phyloP scores from a whole-genome alignment of 2,797 vertebrate genomes.

The Anabacerthia variegaticeps region DNA sequence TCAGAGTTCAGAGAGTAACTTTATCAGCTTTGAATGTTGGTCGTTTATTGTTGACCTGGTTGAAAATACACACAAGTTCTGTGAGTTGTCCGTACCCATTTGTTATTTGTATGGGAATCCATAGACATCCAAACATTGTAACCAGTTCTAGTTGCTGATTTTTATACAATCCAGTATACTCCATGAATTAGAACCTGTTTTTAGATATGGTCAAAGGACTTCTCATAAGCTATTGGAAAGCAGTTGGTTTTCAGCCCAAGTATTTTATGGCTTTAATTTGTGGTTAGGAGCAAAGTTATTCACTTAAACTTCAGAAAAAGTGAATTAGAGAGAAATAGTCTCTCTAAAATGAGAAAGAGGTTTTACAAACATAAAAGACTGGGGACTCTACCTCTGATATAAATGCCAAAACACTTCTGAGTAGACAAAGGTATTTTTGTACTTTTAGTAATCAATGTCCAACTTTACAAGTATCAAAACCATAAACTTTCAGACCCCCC shows the following conservation, averaged over 20 bases:
- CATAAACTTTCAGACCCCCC: background rate
- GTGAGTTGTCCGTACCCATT: background rate
- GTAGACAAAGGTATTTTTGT: background rate
- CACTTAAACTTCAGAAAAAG: background rate
- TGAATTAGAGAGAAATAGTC: background rate
- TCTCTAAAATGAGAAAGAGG: background rate
- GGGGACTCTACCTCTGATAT: background rate
- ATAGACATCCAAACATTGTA: background rate
- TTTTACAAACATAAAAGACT: background rate
- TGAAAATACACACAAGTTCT: background rate
- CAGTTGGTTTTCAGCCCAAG: background rate
- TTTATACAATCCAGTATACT: background rate
- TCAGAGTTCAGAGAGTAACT: background rate
- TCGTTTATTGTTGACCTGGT: background rate
- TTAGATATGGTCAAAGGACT: background rate
- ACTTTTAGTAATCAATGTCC: background rate
- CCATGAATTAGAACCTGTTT: background rate
- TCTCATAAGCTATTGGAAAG: background rate
- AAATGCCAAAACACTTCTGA: background rate
- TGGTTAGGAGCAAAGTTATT: background rate
- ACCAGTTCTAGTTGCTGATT: background rate
- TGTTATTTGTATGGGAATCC: background rate
- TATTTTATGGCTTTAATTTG: conserved; percentile 4
- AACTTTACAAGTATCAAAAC: background rate
- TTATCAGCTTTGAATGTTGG: background rate